Conservation (phyloP, 2,113 vertebrate genomes). For the Campylomormyrus numenius region DNA sequence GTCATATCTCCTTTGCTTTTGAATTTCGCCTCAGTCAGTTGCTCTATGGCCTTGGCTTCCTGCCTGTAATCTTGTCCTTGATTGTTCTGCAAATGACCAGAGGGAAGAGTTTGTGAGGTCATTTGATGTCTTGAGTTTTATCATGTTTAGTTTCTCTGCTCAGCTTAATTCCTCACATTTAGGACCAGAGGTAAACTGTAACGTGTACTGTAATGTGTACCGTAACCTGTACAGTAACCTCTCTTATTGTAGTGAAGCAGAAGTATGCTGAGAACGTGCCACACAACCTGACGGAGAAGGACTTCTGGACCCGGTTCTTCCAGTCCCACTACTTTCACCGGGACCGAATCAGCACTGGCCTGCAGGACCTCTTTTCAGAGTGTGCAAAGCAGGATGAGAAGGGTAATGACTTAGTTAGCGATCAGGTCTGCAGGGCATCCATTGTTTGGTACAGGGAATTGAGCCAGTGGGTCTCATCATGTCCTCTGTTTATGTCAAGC, state of each 20-base stretch:
- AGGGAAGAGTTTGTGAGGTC: neutral
- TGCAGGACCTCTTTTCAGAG: constrained; percentile 94
- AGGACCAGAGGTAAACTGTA: neutral
- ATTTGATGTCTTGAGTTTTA: neutral
- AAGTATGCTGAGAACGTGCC: constrained; percentile 97
- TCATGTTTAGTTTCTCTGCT: neutral
- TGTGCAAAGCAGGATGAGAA: constrained; percentile 97
- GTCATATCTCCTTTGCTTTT: neutral
- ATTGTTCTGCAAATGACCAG: neutral
- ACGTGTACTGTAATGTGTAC: no score
- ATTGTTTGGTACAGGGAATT: neutral
- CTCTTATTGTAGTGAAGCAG: constrained; percentile 79
- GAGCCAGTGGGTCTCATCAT: neutral
- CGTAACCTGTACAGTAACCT: neutral
- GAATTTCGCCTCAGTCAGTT: neutral
- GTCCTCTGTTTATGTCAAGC: neutral
- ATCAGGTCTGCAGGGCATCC: neutral
- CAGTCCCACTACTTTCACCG: constrained; percentile 99
- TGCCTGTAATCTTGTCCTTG: neutral
- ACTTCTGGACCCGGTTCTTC: constrained; percentile 98
- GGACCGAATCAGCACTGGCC: constrained; percentile 87
- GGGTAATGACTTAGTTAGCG: constrained; percentile 56
- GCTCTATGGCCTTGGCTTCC: neutral
- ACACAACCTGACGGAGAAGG: constrained; percentile 90
- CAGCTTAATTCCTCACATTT: neutral